A percentile compares a stretch with the other conserved stretches of the same genome.
These are phyloP conservation scores for Sitobion miscanthi DNA, from an alignment of 1,140 invertebrate genomes.

Conservation along the genomic window DNA sequence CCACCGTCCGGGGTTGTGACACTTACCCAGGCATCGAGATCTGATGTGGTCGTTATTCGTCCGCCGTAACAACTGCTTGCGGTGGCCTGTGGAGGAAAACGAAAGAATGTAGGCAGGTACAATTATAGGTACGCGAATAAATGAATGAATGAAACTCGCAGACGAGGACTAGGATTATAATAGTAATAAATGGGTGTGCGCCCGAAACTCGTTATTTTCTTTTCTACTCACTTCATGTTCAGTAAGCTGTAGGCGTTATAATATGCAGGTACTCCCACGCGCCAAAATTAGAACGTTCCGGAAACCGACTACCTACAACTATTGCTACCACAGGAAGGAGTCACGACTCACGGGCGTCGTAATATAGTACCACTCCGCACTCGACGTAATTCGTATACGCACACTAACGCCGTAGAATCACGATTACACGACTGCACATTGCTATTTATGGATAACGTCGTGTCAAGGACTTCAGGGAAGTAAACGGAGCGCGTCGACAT, in stretches of 20 bases:
- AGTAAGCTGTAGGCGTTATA: conserved; percentile 39
- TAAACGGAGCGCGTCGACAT: neutral
- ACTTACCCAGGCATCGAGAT: conserved; percentile 52
- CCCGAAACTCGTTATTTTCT: neutral
- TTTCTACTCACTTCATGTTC: conserved; percentile 30
- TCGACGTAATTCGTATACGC: neutral
- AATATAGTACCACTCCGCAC: neutral
- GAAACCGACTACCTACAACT: conserved; percentile 10
- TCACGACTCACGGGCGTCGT: neutral
- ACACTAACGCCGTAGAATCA: neutral
- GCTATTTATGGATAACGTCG: conserved; percentile 49
- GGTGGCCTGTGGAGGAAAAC: neutral
- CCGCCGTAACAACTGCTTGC: no score
- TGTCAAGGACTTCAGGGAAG: conserved; percentile 37
- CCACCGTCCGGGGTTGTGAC: neutral
- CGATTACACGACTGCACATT: conserved; percentile 38
- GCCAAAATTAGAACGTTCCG: neutral
- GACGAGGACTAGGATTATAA: neutral
- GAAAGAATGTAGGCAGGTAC: neutral
- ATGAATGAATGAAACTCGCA: neutral
- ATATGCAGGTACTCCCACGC: conserved; percentile 29
- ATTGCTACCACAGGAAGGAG: neutral
- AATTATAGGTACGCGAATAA: neutral
- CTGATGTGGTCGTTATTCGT: neutral
- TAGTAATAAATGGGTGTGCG: conserved; percentile 31